Conservation (phyloP, 92 coral and sea anemone species). For the Epizoanthus illoricatus region DNA sequence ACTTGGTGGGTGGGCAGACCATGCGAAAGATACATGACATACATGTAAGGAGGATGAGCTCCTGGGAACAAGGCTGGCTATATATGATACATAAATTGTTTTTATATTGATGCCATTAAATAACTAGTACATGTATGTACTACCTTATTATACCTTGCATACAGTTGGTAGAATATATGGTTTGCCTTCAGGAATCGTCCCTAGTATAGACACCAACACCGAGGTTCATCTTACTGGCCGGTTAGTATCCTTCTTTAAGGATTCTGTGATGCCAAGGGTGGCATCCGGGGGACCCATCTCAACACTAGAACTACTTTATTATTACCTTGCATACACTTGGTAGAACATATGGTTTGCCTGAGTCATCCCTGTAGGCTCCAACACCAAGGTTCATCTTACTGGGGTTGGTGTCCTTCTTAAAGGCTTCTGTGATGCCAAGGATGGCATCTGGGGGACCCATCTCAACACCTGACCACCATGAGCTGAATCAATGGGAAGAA, state of each 20-base stretch:
- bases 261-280: conserved; percentile 96
- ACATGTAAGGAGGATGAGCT: too few species aligned
- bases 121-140: neutral
- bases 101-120: too few species aligned
- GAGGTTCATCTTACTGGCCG: conserved; percentile 93
- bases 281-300: conserved; percentile 99
- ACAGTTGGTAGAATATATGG: conserved; percentile 93
- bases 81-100: too few species aligned
- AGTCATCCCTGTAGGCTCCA: conserved; percentile 96
- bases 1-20: too few species aligned
- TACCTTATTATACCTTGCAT: conserved; percentile 61
- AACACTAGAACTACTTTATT: conserved; percentile 32
- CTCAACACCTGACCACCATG: conserved; percentile 97
- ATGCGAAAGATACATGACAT: too few species aligned
- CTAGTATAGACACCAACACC: conserved; percentile 98
- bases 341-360: conserved; percentile 94
- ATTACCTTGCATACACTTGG: conserved; percentile 90
- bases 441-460: conserved; percentile 99
- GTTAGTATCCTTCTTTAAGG: conserved; percentile 85
- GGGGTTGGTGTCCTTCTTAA: conserved; percentile 87
- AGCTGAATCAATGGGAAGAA: conserved; percentile 16
- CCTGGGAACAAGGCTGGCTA: too few species aligned
- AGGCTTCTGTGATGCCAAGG: conserved; percentile 98
- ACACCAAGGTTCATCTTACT: conserved; percentile 97
- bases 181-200: conserved; percentile 91